phyloP scores from a whole-genome alignment of 2,113 vertebrate species.

The Cololabis saira region DNA sequence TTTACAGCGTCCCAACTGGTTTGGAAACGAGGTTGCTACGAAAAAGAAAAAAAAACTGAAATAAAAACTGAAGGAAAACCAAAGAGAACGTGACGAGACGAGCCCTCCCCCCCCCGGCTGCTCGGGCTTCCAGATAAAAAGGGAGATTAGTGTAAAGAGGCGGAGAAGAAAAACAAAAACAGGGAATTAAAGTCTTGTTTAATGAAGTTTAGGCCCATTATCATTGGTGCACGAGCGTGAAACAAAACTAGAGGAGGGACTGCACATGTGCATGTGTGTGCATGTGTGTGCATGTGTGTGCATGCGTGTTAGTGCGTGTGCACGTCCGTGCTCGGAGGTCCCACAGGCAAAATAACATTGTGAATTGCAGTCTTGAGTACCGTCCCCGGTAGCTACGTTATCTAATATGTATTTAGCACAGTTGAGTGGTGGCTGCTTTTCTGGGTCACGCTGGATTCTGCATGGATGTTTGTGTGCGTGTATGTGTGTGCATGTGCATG shows the following conservation, averaged over 20 bases:
- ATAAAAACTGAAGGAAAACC: too few relatives aligned
- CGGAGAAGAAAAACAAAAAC: not conserved
- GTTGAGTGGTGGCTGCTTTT: conserved; percentile 68
- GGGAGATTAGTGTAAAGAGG: not conserved
- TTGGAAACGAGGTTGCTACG: too few relatives aligned
- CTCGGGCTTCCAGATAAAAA: not conserved
- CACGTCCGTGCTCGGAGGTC: conserved; percentile 81
- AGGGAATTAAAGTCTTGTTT: conserved; percentile 16
- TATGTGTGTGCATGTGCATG: not conserved
- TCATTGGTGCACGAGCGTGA: conserved; percentile 10
- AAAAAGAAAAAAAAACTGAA: too few relatives aligned
- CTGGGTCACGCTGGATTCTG: conserved; percentile 39
- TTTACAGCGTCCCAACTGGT: too few relatives aligned
- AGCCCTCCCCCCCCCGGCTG: not conserved
- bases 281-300: conserved; percentile 64
- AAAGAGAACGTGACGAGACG: too few relatives aligned
- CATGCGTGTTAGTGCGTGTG: conserved; percentile 50
- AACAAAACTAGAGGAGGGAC: conserved; percentile 12
- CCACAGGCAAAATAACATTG: conserved; percentile 84
- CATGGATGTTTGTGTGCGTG: conserved; percentile 4
- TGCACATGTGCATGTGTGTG: not conserved
- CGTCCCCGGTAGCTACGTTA: conserved; percentile 67
- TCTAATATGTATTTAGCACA: conserved; percentile 75
- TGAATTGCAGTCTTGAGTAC: conserved; percentile 79
- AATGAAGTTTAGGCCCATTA: conserved; percentile 13